Conservation (phyloP, 2,113 vertebrate species). For the Sminthopsis crassicaudata region DNA sequence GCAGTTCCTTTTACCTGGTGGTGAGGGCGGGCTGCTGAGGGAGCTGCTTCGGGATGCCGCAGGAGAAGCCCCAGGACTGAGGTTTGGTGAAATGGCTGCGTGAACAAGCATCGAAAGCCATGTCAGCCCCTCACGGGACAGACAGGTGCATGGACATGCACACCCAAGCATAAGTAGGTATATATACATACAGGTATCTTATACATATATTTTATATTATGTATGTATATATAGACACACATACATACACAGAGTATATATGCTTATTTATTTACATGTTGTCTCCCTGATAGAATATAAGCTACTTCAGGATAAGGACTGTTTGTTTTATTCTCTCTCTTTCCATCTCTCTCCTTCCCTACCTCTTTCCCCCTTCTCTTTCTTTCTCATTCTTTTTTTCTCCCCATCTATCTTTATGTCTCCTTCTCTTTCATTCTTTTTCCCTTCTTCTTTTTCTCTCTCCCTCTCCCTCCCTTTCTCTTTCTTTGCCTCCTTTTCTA, state of each 20-base stretch:
- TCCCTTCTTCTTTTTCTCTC: accelerated
- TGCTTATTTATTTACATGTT: not conserved
- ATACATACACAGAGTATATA: not conserved
- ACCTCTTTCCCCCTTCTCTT: too few relatives aligned
- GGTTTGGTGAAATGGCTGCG: constrained; percentile 86
- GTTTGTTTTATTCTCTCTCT: not conserved
- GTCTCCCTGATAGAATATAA: not conserved
- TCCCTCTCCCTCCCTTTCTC: too few relatives aligned
- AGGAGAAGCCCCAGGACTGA: constrained; percentile 87
- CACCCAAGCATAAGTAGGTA: not conserved
- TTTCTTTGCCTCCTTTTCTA: accelerated
- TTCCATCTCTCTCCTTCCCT: too few relatives aligned
- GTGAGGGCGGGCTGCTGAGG: constrained; percentile 80
- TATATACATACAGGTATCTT: not conserved
- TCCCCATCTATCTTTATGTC: accelerated
- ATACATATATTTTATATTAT: too few relatives aligned
- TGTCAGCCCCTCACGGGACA: not conserved
- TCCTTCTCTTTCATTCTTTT: not conserved
- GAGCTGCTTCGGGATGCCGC: constrained; percentile 87
- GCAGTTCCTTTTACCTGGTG: constrained; percentile 80
- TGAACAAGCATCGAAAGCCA: constrained; percentile 40
- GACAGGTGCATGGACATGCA: not conserved
- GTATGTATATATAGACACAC: too few relatives aligned
- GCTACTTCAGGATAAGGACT: not conserved
- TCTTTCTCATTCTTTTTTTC: not conserved